Percentiles rank a stretch among this genome's conserved stretches.
These are phyloP conservation scores for Pentalonia nigronervosa DNA, from an alignment of 1,140 invertebrate species.

Conservation along the genomic window DNA sequence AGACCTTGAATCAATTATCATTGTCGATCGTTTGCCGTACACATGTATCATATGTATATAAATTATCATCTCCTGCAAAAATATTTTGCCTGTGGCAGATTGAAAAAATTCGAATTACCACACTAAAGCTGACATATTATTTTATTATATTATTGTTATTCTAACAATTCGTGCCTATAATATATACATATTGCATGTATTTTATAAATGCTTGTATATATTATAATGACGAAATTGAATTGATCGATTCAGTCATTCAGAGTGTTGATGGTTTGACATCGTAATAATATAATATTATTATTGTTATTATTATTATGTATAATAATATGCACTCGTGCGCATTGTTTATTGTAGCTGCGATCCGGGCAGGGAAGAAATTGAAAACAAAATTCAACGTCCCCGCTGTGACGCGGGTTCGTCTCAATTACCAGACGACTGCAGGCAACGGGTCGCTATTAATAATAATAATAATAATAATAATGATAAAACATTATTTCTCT, in stretches of 20 bases:
- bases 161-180: neutral
- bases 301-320: neutral
- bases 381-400: conserved; percentile 6
- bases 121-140: neutral
- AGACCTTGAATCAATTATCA: neutral
- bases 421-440: conserved; percentile 20
- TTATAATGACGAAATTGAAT: neutral
- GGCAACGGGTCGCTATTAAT: conserved; percentile 36
- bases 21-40: neutral
- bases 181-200: neutral
- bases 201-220: neutral
- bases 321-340: neutral
- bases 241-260: neutral
- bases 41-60: no score
- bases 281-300: neutral
- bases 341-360: neutral
- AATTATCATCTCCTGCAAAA: neutral
- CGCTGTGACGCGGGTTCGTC: neutral
- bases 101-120: neutral
- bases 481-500: conserved; percentile 39
- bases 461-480: conserved; percentile 29
- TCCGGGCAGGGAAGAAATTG: neutral
- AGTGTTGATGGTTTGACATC: neutral
- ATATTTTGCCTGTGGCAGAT: neutral
- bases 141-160: conserved; percentile 8